Conservation (phyloP, 1,140 invertebrate genomes). For the Anastatus disparis region DNA sequence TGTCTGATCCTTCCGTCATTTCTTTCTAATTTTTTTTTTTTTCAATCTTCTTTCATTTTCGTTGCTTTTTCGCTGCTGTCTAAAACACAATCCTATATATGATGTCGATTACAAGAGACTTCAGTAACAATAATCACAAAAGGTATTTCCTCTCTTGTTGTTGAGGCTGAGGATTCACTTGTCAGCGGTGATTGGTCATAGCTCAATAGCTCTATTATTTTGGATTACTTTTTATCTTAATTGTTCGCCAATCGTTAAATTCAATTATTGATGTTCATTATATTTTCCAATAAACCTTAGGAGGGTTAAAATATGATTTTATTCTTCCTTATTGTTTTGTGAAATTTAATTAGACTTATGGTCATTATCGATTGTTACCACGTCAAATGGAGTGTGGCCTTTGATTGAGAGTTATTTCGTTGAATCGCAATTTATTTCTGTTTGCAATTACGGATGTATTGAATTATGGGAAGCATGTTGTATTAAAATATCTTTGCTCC, state of each 20-base stretch:
- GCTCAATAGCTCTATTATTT: constrained; percentile 34
- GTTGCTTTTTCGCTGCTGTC: not conserved
- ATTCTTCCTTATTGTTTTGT: constrained; percentile 12
- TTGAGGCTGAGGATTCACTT: constrained; percentile 30
- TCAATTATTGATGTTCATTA: constrained; percentile 20
- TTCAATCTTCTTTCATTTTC: too few relatives aligned
- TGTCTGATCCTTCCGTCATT: constrained; percentile 17
- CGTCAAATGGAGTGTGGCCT: constrained; percentile 13
- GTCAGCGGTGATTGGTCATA: constrained; percentile 32
- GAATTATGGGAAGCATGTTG: too few relatives aligned
- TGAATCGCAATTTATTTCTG: too few relatives aligned
- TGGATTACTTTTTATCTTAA: constrained; percentile 16
- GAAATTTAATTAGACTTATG: constrained; percentile 13
- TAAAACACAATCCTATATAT: too few relatives aligned
- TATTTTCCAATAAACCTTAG: constrained; percentile 8
- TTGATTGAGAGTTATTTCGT: not conserved
- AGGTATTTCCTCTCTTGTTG: not conserved
- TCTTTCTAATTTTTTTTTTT: too few relatives aligned
- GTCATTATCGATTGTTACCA: constrained; percentile 11
- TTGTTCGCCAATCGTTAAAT: constrained; percentile 7
- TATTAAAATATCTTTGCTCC: too few relatives aligned
- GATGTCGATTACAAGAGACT: too few relatives aligned
- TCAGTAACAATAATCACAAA: too few relatives aligned
- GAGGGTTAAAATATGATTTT: constrained; percentile 6
- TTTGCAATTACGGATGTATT: too few relatives aligned